Percentiles rank a stretch among this genome's conserved stretches.
phyloP scores from a whole-genome alignment of 2,888 invertebrate genomes.

The Drosophila diplacantha region DNA sequence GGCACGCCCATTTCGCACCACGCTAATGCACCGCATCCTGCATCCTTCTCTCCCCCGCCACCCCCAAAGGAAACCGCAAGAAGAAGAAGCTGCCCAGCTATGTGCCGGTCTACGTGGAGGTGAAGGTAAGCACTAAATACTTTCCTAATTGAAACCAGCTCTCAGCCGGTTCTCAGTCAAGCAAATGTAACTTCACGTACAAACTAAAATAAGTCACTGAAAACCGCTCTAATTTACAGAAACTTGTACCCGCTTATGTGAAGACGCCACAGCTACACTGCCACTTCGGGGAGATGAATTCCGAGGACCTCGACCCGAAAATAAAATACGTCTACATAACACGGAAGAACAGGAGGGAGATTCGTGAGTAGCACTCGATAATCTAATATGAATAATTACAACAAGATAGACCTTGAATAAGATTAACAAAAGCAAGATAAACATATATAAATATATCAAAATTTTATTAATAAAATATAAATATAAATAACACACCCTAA shows the following conservation, averaged over 20 bases:
- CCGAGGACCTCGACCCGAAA: conserved; percentile 78
- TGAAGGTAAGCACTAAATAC: conserved; percentile 68
- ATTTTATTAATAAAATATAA: no score
- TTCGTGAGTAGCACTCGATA: conserved; percentile 76
- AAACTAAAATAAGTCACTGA: background rate
- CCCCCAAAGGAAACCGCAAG: conserved; percentile 34
- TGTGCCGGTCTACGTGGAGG: conserved; percentile 74
- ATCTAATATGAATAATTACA: background rate
- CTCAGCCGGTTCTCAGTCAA: background rate
- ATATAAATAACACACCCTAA: no score
- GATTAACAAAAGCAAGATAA: no score
- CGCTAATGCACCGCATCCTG: conserved; percentile 38
- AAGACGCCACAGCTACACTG: conserved; percentile 85
- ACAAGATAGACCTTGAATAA: background rate
- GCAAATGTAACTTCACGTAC: background rate
- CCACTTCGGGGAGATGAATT: conserved; percentile 82
- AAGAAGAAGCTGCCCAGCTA: conserved; percentile 70
- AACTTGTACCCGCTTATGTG: conserved; percentile 83
- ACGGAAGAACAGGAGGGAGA: conserved; percentile 81
- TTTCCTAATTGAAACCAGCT: conserved; percentile 5
- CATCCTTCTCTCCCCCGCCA: background rate
- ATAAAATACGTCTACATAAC: conserved; percentile 85
- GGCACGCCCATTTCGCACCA: conserved; percentile 38
- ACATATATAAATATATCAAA: no score
- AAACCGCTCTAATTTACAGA: conserved; percentile 76